Evolutionary conservation across 2,797 vertebrate genomes (phyloP).

Genomic region (Rhinatrema bivittatum): DNA sequence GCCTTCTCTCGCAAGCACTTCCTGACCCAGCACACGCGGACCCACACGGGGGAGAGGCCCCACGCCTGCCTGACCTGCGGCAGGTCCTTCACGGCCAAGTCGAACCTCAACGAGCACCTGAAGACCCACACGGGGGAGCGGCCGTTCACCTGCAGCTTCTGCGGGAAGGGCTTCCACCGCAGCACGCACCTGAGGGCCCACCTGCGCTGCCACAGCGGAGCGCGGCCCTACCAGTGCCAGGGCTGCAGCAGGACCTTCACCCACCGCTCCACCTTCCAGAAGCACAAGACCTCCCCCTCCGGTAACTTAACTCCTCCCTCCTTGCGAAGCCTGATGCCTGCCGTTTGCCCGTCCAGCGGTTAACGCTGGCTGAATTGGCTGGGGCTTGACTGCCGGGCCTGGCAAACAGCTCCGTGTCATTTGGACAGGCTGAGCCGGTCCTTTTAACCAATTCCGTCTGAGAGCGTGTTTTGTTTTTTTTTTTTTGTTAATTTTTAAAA

Average conservation of each 20-base stretch:
- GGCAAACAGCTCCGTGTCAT: too few relatives aligned
- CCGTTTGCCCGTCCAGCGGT: too few relatives aligned
- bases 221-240: conserved; percentile 18
- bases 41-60: conserved; percentile 1
- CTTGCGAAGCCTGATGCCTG: too few relatives aligned
- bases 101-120: conserved; percentile 44
- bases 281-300: conserved; percentile 26
- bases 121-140: conserved; percentile 38
- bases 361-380: too few relatives aligned
- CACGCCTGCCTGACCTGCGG: conserved; percentile 4
- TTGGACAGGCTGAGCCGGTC: too few relatives aligned
- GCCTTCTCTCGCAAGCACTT: conserved; percentile 8
- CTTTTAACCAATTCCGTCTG: too few relatives aligned
- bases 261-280: conserved; percentile 11
- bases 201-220: conserved; percentile 8
- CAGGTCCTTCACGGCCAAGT: conserved; percentile 32
- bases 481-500: too few relatives aligned
- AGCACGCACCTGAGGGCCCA: conserved; percentile 16
- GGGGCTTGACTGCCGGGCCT: too few relatives aligned
- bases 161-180: conserved; percentile 21
- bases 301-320: neutral
- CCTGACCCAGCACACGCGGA: neutral
- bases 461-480: too few relatives aligned
- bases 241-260: conserved; percentile 30
- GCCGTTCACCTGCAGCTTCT: conserved; percentile 12